These are phyloP conservation scores for Drosophila grimshawi DNA, from an alignment of 1,140 invertebrate genomes.

Conservation along the genomic window DNA sequence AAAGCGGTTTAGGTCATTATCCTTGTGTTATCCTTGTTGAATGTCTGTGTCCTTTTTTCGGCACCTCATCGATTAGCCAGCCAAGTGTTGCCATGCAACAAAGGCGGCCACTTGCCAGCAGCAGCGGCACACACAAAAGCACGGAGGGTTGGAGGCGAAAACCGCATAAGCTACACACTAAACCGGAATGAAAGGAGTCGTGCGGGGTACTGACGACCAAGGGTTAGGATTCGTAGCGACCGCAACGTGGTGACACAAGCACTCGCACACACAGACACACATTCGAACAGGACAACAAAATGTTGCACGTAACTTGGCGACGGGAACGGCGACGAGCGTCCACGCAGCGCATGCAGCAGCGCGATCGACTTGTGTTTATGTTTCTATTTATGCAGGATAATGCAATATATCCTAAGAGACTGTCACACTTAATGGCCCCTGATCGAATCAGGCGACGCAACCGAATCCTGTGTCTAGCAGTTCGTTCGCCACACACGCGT, in stretches of 20 bases:
- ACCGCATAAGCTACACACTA: conserved; percentile 50
- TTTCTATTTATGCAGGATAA: conserved; percentile 53
- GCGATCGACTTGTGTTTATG: conserved; percentile 22
- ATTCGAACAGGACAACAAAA: conserved; percentile 23
- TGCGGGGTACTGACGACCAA: not conserved
- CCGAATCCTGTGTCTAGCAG: conserved; percentile 17
- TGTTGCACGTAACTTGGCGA: conserved; percentile 60
- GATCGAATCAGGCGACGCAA: conserved; percentile 3
- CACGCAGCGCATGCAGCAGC: no score
- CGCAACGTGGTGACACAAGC: conserved; percentile 46
- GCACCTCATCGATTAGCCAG: conserved; percentile 82
- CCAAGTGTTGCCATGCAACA: conserved; percentile 76
- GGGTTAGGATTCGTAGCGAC: conserved; percentile 21
- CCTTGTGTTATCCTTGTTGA: conserved; percentile 76
- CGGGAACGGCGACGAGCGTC: conserved; percentile 12
- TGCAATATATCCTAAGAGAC: conserved; percentile 43
- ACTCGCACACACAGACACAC: conserved; percentile 12
- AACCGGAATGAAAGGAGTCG: not conserved
- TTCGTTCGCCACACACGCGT: not conserved
- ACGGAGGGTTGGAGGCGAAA: conserved; percentile 29
- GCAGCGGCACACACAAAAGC: conserved; percentile 58
- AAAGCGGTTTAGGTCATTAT: conserved; percentile 79
- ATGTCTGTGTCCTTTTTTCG: conserved; percentile 56
- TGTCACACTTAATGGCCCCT: conserved; percentile 10
- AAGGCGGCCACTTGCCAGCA: conserved; percentile 66